Evolutionary conservation across 1,140 invertebrate species (phyloP), one percentile per base, ranked within the genome.

Genomic region (Neotoxoptera formosana): DNA sequence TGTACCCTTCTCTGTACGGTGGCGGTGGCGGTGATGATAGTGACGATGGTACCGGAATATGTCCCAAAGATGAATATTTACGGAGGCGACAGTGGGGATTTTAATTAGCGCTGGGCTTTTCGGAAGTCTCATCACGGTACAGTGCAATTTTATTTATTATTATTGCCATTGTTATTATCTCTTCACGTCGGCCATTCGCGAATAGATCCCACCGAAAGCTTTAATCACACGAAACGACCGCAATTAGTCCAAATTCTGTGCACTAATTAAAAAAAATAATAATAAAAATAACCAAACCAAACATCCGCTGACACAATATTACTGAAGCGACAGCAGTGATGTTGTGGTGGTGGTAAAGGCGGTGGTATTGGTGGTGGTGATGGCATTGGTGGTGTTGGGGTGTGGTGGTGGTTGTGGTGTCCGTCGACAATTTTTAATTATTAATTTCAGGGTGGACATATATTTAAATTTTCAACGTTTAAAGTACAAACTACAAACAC

Each of bases 131-230:
- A 92, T 92, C 76, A 92, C 47, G 90, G 47, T 51, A 81, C 90
- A 83, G 60, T 92, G 67, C 76, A 92, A 30, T 92, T 83, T 92
- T 92, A 81, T 92, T 81, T 92, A 92, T 92, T 76, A 92, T 83
- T 92, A 81, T 81, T 83, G 67, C 67, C 67, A 83, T 83, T 92
- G 67, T 83, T 83, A 83, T 81, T 92, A 92, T 92, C 47, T 83
- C 51, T 81, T 36, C 20, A 76, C 67, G 34, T 25, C 67, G 45
- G 30, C 89, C 89, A 21, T 90, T 45, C 45, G 36, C 53, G 89
- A 60, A 90, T 90, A 67, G 53, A 90, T 67, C 36, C 89, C 53
- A n/a, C 56, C 53, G 8, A 90, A 90, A 90, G 89, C 89, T 90
- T 90, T 90, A 90, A 90, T 90, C 89, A 67, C 36, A 90, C 89